Evolutionary conservation across 92 coral and sea anemone genomes (phyloP), one percentile per base, ranked within the genome.

Genomic region (Actinernus sp.): DNA sequence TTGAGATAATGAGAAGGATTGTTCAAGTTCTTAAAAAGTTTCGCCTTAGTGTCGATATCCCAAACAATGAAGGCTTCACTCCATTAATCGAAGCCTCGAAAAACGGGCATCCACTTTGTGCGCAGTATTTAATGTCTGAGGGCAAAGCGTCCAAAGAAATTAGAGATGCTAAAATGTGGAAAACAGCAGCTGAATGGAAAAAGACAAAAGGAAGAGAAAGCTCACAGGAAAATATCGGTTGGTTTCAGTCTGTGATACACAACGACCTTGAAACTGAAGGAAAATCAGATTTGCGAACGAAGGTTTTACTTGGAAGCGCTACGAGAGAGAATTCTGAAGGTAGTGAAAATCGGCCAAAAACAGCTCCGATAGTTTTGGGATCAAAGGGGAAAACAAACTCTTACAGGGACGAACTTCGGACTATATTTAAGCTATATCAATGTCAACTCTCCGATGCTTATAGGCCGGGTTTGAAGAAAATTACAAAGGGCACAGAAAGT

Each of bases 151-250:
- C 76, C n/a, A 30, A 37, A 39, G 47, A 65, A 20, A 84, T 68
- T 9, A 58, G 95, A 22, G 95, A 88, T 29, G 33, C 57, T 40
- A 55, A 26, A 1, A 9, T 49, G 3, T 71, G 77, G 67, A 88
- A 68, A 34, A 88, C 87, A 0, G 95, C 95, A 0, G 25, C 25
- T 16, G 95, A 88, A 19, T 88, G 91, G 95, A 88, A 80, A 52
- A 63, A 76, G 30, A 65, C 39, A 12, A n/a, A n/a, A n/a, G n/a
- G n/a, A n/a, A n/a, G n/a, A n/a, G n/a, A n/a, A n/a, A n/a, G n/a
- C n/a, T n/a, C n/a, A n/a, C n/a, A n/a, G n/a, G n/a, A n/a, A n/a
- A n/a, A n/a, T n/a, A n/a, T n/a, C n/a, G n/a, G n/a, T n/a, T n/a
- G n/a, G n/a, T n/a, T n/a, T n/a, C n/a, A n/a, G n/a, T n/a, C n/a